Conservation (phyloP, 2,113 vertebrate species). For the Cephalopterus ornatus region DNA sequence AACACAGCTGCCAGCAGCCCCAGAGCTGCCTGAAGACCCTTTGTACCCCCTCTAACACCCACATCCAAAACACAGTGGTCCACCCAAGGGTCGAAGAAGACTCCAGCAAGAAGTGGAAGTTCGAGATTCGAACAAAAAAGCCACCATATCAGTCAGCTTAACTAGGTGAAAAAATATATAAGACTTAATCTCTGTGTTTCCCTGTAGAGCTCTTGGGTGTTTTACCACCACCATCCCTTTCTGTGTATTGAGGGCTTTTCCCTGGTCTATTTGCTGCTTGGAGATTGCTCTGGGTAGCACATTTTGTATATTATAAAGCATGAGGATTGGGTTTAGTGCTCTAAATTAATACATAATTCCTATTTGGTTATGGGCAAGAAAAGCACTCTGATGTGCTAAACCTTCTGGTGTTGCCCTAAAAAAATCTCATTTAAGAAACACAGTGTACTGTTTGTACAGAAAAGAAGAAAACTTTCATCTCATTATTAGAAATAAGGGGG, state of each 20-base stretch:
- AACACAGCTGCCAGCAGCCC: neutral
- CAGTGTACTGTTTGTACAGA: neutral
- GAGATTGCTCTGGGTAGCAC: neutral
- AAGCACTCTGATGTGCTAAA: neutral
- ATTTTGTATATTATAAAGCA: neutral
- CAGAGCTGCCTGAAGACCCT: neutral
- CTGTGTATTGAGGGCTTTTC: neutral
- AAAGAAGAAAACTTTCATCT: neutral
- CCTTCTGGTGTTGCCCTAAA: neutral
- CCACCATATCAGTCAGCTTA: neutral
- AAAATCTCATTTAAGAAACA: neutral
- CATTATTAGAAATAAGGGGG: neutral
- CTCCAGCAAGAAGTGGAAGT: neutral
- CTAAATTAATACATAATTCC: neutral
- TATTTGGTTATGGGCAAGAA: neutral
- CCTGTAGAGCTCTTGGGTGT: neutral
- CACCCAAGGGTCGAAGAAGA: neutral
- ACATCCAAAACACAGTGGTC: rapidly evolving
- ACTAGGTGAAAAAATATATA: neutral
- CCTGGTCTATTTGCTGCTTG: neutral
- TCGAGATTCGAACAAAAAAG: neutral
- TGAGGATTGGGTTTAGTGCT: neutral
- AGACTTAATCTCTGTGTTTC: neutral
- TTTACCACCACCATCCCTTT: neutral
- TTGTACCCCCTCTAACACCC: neutral